phyloP scores from a whole-genome alignment of 1,140 invertebrate species.

The Kradibia gibbosae region DNA sequence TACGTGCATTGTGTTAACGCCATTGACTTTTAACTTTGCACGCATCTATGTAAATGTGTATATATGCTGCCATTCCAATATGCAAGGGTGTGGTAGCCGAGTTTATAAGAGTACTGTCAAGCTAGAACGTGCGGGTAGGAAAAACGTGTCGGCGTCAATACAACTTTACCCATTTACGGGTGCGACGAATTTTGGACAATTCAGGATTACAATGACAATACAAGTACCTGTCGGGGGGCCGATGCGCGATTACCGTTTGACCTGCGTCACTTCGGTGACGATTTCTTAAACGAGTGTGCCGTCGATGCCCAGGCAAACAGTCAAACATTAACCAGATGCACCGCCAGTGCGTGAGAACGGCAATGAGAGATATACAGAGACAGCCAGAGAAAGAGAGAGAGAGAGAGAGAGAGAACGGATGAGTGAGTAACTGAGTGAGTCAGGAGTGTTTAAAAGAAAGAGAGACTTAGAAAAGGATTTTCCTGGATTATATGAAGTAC shows the following conservation, averaged over 20 bases:
- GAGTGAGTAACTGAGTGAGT: not conserved
- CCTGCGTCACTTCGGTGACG: slow-evolving; percentile 27
- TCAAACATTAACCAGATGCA: not conserved
- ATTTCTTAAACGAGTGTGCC: slow-evolving; percentile 11
- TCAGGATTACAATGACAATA: slow-evolving; percentile 33
- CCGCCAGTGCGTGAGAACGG: slow-evolving; percentile 21
- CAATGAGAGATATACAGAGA: not conserved
- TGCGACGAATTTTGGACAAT: slow-evolving; percentile 31
- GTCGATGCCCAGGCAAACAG: not conserved
- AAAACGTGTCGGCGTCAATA: slow-evolving; percentile 32
- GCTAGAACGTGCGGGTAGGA: not conserved
- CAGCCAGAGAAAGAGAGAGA: not conserved
- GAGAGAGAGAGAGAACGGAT: not conserved
- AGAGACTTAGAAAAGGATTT: not conserved
- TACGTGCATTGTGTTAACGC: not conserved
- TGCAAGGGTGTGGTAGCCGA: not conserved
- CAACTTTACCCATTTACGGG: slow-evolving; percentile 33
- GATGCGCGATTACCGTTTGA: not conserved
- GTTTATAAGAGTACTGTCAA: not conserved
- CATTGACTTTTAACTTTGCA: not conserved
- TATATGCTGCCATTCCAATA: not conserved
- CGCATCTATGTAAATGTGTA: not conserved
- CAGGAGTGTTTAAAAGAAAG: not conserved
- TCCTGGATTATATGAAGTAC: not conserved
- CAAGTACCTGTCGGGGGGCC: slow-evolving; percentile 34